phyloP scores from a whole-genome alignment of 2,113 vertebrate genomes.

The Mastomys natalensis region DNA sequence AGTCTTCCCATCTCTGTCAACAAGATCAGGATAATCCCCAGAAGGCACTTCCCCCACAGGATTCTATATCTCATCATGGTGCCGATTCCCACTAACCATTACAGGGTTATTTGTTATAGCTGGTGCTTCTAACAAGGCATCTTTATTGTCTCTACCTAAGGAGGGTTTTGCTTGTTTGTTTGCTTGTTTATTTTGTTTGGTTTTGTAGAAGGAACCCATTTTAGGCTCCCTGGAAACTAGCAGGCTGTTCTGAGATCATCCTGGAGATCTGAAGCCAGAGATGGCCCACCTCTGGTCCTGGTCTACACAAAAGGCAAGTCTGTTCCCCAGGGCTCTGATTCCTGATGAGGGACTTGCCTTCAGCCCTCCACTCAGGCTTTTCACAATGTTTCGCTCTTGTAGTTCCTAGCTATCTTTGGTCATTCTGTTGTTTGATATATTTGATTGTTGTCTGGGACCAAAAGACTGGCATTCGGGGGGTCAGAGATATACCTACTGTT shows the following conservation, averaged over 20 bases:
- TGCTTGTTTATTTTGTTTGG: neutral
- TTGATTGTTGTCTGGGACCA: neutral
- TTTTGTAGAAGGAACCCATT: neutral
- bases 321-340: neutral
- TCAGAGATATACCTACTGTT: neutral
- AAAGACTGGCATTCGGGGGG: neutral
- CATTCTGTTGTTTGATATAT: neutral
- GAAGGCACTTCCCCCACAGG: neutral
- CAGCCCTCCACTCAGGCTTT: too few species aligned
- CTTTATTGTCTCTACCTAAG: neutral
- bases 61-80: neutral
- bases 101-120: neutral
- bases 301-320: neutral
- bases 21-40: neutral
- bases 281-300: neutral
- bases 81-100: neutral
- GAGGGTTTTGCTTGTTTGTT: neutral
- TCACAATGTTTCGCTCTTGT: fast-evolving
- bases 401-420: neutral
- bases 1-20: neutral
- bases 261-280: neutral
- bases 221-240: neutral
- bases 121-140: neutral
- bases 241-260: neutral
- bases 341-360: fast-evolving